Base-by-base conservation (phyloP, 2,113 vertebrate genomes). In the Maylandia zebra region DNA sequence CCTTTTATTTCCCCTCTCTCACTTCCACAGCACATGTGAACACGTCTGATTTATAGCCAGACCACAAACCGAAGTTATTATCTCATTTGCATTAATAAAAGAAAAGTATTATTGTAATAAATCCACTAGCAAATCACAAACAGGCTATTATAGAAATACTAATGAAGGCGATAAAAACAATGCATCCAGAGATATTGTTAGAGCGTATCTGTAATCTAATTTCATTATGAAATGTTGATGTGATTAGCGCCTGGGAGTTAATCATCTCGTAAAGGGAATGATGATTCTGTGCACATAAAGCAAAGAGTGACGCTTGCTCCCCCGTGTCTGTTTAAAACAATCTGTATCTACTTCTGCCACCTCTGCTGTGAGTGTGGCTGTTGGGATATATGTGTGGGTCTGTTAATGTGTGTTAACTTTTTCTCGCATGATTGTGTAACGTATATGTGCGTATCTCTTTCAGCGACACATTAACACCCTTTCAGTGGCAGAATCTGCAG, bases 401-500 rank as follows among this genome's bases (percentile, higher is more conserved):
- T 76, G 19, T 69, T 69, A 69, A 38, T 38, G 34, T 38, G 19
- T 34, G 80, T 82, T 1, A 8, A 50, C 30, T 5, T 74, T 24
- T 59, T 43, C 53, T 48, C 17, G 9, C 56, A 8, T 43, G 71
- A 32, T 27, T 59, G 69, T 88, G 87, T 79, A 32, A 81, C 43
- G 22, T 84, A 74, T 81, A 43, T 32, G 69, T 36, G 52, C 69
- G 14, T 56, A 55, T 88, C 84, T 93, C 88, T 90, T 45, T 86
- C 82, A 80, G 86, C 66, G 45, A 81, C 91, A 93, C 92, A 95
- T 96, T 95, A 95, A 92, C 93, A 91, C 90, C 88, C 90, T 91
- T 86, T 90, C 92, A 90, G 86, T 86, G 87, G 90, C 90, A 84
- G 87, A 79, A 14, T 90, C 90, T 88, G 84, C 83, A 82, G 86